Base-by-base conservation (phyloP, 2,888 invertebrate genomes). In the Calliopum simillimum region DNA sequence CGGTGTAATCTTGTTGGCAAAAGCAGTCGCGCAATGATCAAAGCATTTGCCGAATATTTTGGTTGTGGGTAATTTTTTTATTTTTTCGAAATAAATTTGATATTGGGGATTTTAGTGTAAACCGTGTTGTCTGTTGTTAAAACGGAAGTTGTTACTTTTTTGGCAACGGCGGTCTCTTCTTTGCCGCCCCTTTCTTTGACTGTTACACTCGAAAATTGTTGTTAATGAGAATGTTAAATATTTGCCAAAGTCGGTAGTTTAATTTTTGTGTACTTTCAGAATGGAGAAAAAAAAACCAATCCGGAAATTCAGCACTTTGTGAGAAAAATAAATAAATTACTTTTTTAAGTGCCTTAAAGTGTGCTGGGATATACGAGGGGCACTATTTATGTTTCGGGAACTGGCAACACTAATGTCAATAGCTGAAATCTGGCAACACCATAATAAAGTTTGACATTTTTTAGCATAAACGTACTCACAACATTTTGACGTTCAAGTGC, bases 321-420 rank as follows among this genome's bases (percentile, higher is more conserved):
- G 33, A 2, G 8, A 6, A 33, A 33, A 4, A 33, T 2, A 33
- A 33, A 33, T 8, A 33, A 55, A 49, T 53, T 33, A n/a, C 55
- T 43, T 51, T 25, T 64, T 3, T 51, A 3, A 61, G 13, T 14
- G 59, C 55, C 69, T 71, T 49, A 70, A 70, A 69, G 51, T 53
- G 59, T 59, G 56, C 59, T n/a, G n/a, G n/a, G n/a, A n/a, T n/a
- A n/a, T n/a, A n/a, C n/a, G n/a, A n/a, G n/a, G n/a, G n/a, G n/a
- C n/a, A n/a, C n/a, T n/a, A n/a, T n/a, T n/a, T n/a, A n/a, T n/a
- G n/a, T n/a, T n/a, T n/a, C n/a, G n/a, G n/a, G n/a, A n/a, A n/a
- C n/a, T n/a, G n/a, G n/a, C n/a, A n/a, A n/a, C n/a, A n/a, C n/a
- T n/a, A n/a, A n/a, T n/a, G n/a, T n/a, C n/a, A n/a, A n/a, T n/a